phyloP scores from a whole-genome alignment of 2,888 invertebrate genomes.

The Pimpla rufipes region DNA sequence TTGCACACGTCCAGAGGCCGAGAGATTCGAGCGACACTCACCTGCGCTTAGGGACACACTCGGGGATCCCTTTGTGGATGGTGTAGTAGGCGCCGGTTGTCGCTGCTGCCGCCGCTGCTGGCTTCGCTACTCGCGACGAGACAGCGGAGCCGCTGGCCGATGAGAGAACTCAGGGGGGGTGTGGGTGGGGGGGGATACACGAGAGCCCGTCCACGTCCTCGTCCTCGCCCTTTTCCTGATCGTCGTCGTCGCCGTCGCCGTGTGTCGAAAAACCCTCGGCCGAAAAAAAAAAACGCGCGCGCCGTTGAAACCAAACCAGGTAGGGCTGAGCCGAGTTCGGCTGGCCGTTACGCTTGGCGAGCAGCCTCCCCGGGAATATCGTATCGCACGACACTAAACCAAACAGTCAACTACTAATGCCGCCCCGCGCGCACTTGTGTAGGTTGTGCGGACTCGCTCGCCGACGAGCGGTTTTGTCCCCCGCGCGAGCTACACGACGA shows the following conservation, averaged over 20 bases:
- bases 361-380: slow-evolving; percentile 79
- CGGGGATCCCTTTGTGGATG: not conserved
- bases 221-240: slow-evolving; percentile 34
- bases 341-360: slow-evolving; percentile 79
- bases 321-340: slow-evolving; percentile 73
- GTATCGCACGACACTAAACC: slow-evolving; percentile 68
- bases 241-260: slow-evolving; percentile 31
- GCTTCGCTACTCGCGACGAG: not conserved
- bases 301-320: slow-evolving; percentile 74
- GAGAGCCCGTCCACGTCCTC: slow-evolving; percentile 17
- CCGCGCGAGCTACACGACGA: not conserved
- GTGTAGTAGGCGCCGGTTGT: slow-evolving; percentile 3
- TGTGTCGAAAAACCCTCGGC: slow-evolving; percentile 65
- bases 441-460: not conserved
- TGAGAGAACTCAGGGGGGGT: slow-evolving; percentile 5
- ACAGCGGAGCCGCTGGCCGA: slow-evolving; percentile 2
- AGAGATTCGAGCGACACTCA: not conserved
- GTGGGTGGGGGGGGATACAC: not conserved
- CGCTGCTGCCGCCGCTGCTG: not conserved
- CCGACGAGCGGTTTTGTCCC: not conserved
- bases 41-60: not conserved
- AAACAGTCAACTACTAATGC: slow-evolving; percentile 40
- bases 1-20: not conserved
- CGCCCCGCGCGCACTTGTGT: not conserved
- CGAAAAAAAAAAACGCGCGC: too few species aligned